Evolutionary conservation across 2,113 vertebrate genomes (phyloP).

Genomic region (Tympanuchus pallidicinctus): DNA sequence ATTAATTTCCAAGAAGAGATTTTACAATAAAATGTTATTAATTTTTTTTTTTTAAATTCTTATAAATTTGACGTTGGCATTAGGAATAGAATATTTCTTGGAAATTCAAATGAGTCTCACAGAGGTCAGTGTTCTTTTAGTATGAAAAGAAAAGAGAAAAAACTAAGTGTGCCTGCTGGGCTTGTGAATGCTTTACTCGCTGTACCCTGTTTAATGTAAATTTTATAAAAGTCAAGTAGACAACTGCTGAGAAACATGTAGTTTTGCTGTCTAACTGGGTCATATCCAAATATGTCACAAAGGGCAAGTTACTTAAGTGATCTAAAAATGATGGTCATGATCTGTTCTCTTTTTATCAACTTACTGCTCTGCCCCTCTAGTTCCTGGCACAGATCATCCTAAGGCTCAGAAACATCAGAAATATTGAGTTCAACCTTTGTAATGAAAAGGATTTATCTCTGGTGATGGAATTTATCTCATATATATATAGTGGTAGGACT

Average conservation of each 20-base stretch:
- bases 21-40: neutral
- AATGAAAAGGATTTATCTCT: neutral
- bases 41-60: neutral
- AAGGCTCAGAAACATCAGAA: neutral
- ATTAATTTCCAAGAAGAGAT: neutral
- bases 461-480: neutral
- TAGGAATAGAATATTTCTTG: neutral
- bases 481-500: neutral
- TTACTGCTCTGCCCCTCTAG: neutral
- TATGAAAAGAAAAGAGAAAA: neutral
- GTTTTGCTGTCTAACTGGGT: neutral
- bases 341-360: neutral
- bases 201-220: slow-evolving; percentile 19
- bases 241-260: neutral
- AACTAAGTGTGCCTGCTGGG: neutral
- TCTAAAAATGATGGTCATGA: neutral
- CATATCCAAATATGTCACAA: neutral
- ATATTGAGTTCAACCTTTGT: neutral
- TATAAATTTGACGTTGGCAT: neutral
- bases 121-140: neutral
- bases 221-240: slow-evolving; percentile 4
- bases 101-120: neutral
- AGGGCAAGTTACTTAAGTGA: neutral
- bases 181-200: slow-evolving; percentile 7
- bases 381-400: neutral